phyloP scores from a whole-genome alignment of 2,113 vertebrate species.

The Australoheros scitulus region DNA sequence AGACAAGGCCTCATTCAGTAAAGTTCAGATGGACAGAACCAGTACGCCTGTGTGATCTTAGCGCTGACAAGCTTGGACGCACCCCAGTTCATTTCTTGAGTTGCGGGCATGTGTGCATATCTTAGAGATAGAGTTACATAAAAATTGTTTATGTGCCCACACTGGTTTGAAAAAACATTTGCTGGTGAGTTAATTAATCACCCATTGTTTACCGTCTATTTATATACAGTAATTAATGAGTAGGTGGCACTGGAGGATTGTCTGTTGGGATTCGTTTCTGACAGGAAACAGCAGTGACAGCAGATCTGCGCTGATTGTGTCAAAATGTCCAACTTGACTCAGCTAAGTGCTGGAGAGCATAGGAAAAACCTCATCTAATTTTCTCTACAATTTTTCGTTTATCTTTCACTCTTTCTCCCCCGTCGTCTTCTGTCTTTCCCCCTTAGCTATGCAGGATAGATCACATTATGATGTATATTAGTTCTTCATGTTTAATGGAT shows the following conservation, averaged over 20 bases:
- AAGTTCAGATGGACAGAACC: constrained; percentile 6
- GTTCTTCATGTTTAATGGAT: constrained; percentile 54
- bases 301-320: constrained; percentile 19
- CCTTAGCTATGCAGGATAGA: constrained; percentile 18
- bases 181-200: not conserved
- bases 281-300: constrained; percentile 13
- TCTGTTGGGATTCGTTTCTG: not conserved
- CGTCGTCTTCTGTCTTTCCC: not conserved
- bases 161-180: not conserved
- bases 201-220: not conserved
- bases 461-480: constrained; percentile 28
- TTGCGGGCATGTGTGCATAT: not conserved
- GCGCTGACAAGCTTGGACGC: not conserved
- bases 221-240: constrained; percentile 1
- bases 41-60: not conserved
- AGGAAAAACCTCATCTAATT: not conserved
- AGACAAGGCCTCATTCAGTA: not conserved
- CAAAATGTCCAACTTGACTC: constrained; percentile 35
- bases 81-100: not conserved
- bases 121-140: not conserved
- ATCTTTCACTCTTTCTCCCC: not conserved
- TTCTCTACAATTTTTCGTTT: not conserved
- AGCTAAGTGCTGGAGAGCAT: not conserved
- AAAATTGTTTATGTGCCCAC: not conserved
- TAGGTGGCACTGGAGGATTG: not conserved